These are phyloP conservation scores for Platycnemis pennipes DNA, from an alignment of 2,888 invertebrate species.

Conservation along the genomic window DNA sequence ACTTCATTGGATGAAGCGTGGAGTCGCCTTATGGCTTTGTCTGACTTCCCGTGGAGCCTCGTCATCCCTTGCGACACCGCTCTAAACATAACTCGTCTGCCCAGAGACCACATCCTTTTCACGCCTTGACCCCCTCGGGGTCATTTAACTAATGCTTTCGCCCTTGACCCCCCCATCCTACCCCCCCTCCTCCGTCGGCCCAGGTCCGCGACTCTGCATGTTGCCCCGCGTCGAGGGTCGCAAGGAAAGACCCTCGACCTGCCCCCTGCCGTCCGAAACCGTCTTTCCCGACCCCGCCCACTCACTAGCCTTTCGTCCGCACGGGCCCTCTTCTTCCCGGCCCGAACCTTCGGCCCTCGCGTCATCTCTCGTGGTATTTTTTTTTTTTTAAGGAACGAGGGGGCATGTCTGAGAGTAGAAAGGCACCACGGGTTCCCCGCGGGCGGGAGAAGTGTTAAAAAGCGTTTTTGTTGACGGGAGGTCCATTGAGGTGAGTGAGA, in stretches of 20 bases:
- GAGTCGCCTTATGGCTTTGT: neutral
- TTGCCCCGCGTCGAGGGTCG: too few species aligned
- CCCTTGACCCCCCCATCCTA: constrained; percentile 25
- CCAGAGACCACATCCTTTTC: constrained; percentile 39
- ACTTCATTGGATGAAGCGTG: too few species aligned
- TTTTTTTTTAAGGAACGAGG: neutral
- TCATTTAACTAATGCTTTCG: constrained; percentile 64
- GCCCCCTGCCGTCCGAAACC: constrained; percentile 41
- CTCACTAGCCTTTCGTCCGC: neutral
- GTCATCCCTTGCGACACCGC: neutral
- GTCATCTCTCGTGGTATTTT: too few species aligned
- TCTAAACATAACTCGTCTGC: neutral
- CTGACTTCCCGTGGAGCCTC: neutral
- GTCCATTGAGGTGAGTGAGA: neutral
- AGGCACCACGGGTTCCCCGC: neutral
- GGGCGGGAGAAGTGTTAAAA: neutral
- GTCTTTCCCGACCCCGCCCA: constrained; percentile 9
- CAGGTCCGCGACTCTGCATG: neutral
- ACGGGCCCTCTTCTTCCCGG: neutral
- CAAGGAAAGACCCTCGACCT: too few species aligned
- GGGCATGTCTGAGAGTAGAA: neutral
- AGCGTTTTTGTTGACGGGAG: neutral
- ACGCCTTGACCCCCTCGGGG: constrained; percentile 58
- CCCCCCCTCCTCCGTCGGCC: neutral
- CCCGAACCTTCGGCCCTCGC: neutral